Evolutionary conservation across 2,797 vertebrate genomes (phyloP).

Genomic region (Intellagama lesueurii): DNA sequence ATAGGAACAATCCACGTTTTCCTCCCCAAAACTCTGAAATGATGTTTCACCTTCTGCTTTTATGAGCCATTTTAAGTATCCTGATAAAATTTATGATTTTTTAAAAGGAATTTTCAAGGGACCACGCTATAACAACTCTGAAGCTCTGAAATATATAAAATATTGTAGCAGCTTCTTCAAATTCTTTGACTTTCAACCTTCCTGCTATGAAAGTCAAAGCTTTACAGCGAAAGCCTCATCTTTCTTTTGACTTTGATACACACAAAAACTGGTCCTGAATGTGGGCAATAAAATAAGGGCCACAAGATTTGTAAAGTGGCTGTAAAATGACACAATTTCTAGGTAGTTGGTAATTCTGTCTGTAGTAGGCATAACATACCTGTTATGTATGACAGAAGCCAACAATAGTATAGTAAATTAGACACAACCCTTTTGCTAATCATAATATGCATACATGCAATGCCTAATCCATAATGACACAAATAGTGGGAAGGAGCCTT

Average conservation of each 20-base stretch:
- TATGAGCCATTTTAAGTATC: constrained; percentile 18
- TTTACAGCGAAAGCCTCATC: not conserved
- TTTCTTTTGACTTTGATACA: constrained; percentile 11
- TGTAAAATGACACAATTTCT: constrained; percentile 5
- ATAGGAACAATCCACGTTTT: constrained; percentile 8
- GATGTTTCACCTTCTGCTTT: constrained; percentile 9
- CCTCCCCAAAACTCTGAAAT: not conserved
- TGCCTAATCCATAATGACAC: not conserved
- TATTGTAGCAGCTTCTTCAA: not conserved
- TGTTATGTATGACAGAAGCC: not conserved
- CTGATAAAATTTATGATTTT: constrained; percentile 22
- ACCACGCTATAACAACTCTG: not conserved
- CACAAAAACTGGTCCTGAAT: not conserved
- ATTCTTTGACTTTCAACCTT: constrained; percentile 9
- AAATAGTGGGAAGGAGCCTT: not conserved
- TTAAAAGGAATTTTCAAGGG: not conserved
- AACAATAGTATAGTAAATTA: constrained; percentile 5
- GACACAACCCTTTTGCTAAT: not conserved
- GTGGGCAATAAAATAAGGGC: not conserved
- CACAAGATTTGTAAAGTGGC: not conserved
- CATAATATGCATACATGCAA: not conserved
- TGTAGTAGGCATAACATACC: not conserved
- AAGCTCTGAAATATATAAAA: constrained; percentile 8
- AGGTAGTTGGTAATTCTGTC: not conserved
- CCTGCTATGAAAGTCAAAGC: not conserved